These are phyloP conservation scores for Austrofundulus limnaeus DNA, from an alignment of 2,113 vertebrate genomes.

Conservation along the genomic window DNA sequence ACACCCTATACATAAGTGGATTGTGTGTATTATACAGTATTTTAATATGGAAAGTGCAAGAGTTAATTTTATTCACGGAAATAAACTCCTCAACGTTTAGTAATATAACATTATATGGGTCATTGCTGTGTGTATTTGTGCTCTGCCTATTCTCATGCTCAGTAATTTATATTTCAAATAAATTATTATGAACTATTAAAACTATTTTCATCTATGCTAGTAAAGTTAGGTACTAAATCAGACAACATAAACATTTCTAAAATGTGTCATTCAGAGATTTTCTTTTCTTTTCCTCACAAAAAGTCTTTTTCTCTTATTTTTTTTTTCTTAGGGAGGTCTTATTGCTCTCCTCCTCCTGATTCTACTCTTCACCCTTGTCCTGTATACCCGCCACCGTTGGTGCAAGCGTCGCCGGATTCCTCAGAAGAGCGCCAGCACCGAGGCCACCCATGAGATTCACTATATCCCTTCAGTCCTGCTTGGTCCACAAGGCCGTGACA, in stretches of 20 bases:
- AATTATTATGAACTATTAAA: no score
- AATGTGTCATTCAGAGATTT: not conserved
- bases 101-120: no score
- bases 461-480: constrained; percentile 97
- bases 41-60: no score
- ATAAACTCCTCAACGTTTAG: no score
- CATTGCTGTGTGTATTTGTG: no score
- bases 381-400: constrained; percentile 94
- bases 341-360: constrained; percentile 92
- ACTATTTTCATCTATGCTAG: no score
- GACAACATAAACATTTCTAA: not conserved
- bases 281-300: not conserved
- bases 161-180: no score
- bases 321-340: constrained; percentile 86
- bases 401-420: constrained; percentile 91
- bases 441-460: constrained; percentile 98
- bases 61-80: no score
- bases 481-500: constrained; percentile 89
- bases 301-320: not conserved
- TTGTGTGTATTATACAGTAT: no score
- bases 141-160: no score
- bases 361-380: constrained; percentile 91
- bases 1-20: not conserved
- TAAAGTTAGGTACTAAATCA: not conserved
- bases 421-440: constrained; percentile 96